These are phyloP conservation scores for Spatula versicolor DNA, from an alignment of 2,797 vertebrate genomes.

Conservation along the genomic window DNA sequence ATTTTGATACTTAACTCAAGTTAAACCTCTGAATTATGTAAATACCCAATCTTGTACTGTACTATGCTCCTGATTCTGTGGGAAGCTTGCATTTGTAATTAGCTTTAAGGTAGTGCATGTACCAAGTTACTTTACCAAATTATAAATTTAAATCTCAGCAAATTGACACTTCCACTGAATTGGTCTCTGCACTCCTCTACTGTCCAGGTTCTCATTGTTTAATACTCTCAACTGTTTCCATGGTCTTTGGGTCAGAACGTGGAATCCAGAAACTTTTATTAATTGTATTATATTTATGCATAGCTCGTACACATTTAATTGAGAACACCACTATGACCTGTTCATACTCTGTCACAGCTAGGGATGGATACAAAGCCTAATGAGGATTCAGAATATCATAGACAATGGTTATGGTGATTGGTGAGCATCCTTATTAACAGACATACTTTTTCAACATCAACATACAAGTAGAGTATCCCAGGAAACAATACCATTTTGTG, in stretches of 20 bases:
- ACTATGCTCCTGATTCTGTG: background rate
- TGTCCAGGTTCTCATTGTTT: background rate
- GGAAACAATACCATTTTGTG: background rate
- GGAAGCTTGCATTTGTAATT: background rate
- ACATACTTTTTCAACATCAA: background rate
- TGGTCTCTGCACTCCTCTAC: background rate
- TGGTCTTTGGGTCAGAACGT: background rate
- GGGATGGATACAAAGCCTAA: background rate
- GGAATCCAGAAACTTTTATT: background rate
- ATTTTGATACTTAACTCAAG: background rate
- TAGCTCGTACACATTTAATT: background rate
- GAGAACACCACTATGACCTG: background rate
- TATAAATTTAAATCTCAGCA: background rate
- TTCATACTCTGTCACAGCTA: background rate
- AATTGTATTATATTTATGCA: background rate
- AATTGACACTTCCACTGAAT: background rate
- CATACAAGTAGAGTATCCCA: background rate
- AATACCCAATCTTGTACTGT: background rate
- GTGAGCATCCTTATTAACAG: background rate
- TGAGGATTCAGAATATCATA: background rate
- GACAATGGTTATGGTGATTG: background rate
- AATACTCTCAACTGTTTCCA: background rate
- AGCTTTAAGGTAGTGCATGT: rapidly evolving
- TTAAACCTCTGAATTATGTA: background rate
- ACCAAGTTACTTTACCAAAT: background rate